Base-by-base conservation (phyloP, 64 coral and sea anemone genomes). In the Montipora capricornis region DNA sequence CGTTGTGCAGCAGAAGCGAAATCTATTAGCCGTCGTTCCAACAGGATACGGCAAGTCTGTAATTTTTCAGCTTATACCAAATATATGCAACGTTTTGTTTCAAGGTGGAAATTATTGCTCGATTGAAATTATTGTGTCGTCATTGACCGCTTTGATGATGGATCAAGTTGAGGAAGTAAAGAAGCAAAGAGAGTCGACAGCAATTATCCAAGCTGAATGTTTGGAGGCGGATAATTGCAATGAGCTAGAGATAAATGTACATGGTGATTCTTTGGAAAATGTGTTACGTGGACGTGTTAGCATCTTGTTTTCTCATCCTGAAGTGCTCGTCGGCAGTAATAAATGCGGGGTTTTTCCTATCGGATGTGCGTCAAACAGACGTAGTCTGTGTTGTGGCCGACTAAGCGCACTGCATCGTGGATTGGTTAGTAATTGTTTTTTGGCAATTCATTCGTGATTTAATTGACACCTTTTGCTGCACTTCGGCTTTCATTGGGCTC, bases 341-440 rank as follows among this genome's bases (percentile, higher is more conserved):
- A 55, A 26, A 75, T 75, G 73, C 73, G 37, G 73, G 52, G 52
- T 7, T 55, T 55, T 55, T 55, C 0, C 52, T 55, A 55, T 55
- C 52, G 52, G 52, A 55, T 55, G 52, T 55, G 52, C 3, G 29
- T 10, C 10, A 75, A 75, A 75, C 22, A 24, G 29, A 73, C 20
- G 73, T 75, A 75, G 73, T 75, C 73, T 75, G 73, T 55, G 52
- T 55, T 75, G 73, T 75, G 73, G 73, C 73, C 37, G 73, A 75
- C 9, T 5, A 45, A 75, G 73, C 73, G 20, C n/a, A 75, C 19
- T 75, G 73, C 73, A 75, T 75, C 73, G 73, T 75, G 3, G 73
- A 75, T 75, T 37, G 10, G 20, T 75, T 24, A 24, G 20, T 26
- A 20, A 75, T 22, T 75, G 20, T 24, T 20, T 20, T 75, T 75